These are phyloP conservation scores for Oxyscelio sp. DNA, from an alignment of 2,888 invertebrate species.

Conservation along the genomic window DNA sequence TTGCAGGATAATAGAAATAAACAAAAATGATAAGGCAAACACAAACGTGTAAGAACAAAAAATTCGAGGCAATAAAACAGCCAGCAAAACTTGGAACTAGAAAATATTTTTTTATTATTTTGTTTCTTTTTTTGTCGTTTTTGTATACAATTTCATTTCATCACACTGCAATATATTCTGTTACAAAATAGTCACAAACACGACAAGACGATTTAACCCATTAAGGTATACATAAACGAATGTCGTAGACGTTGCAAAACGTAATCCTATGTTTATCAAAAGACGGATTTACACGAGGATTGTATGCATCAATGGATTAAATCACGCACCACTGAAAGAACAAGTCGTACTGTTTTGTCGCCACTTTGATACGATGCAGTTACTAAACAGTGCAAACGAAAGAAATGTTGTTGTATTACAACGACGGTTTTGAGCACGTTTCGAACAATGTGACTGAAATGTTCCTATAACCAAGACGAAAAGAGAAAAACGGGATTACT, in stretches of 20 bases:
- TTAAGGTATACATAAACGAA: conserved; percentile 67
- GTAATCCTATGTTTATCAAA: conserved; percentile 52
- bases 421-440: conserved; percentile 62
- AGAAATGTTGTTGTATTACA: conserved; percentile 63
- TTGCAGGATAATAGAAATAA: conserved; percentile 89
- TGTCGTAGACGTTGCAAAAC: conserved; percentile 30
- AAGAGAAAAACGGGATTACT: conserved; percentile 29
- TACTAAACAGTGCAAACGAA: conserved; percentile 60
- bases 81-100: conserved; percentile 62
- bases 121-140: conserved; percentile 52
- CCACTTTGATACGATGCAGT: conserved; percentile 64
- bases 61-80: not conserved
- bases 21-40: conserved; percentile 41
- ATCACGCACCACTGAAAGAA: conserved; percentile 55
- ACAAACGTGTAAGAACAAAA: conserved; percentile 21
- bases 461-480: conserved; percentile 26
- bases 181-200: conserved; percentile 68
- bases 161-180: conserved; percentile 72
- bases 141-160: conserved; percentile 75
- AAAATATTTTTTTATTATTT: conserved; percentile 76
- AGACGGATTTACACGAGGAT: conserved; percentile 45
- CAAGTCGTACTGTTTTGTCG: conserved; percentile 59
- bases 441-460: conserved; percentile 40
- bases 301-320: conserved; percentile 67
- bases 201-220: conserved; percentile 74